A percentile compares a stretch with the other conserved stretches of the same genome.
These are phyloP conservation scores for Malthinus seriepunctatus DNA, from an alignment of 2,888 invertebrate genomes.

Conservation along the genomic window DNA sequence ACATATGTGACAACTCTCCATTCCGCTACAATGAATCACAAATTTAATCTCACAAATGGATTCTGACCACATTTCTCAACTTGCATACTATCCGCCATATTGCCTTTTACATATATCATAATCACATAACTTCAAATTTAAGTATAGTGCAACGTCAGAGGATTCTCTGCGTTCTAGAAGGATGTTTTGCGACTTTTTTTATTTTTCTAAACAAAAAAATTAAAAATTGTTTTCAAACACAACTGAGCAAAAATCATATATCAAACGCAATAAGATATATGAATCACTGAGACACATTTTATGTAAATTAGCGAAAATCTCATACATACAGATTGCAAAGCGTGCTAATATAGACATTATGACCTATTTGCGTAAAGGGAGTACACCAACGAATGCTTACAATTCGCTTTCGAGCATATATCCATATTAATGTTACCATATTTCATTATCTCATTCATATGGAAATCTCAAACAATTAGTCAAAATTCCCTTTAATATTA, in stretches of 20 bases:
- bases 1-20: conserved; percentile 69
- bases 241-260: conserved; percentile 47
- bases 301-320: conserved; percentile 57
- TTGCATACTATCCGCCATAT: conserved; percentile 50
- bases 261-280: conserved; percentile 55
- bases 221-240: conserved; percentile 20
- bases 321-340: conserved; percentile 55
- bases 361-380: conserved; percentile 33
- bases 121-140: conserved; percentile 42
- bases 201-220: neutral
- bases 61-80: conserved; percentile 44
- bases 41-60: conserved; percentile 76
- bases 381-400: conserved; percentile 47
- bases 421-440: conserved; percentile 78
- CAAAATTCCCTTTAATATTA: conserved; percentile 50
- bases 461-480: conserved; percentile 72
- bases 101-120: conserved; percentile 50
- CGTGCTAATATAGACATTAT: conserved; percentile 41
- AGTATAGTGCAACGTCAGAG: neutral
- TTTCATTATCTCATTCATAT: conserved; percentile 84
- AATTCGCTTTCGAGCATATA: conserved; percentile 61
- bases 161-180: neutral
- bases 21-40: conserved; percentile 63
- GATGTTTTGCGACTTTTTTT: neutral
- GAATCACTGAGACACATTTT: conserved; percentile 58